phyloP scores from a whole-genome alignment of 2,888 invertebrate species.

The Fragum sueziense region DNA sequence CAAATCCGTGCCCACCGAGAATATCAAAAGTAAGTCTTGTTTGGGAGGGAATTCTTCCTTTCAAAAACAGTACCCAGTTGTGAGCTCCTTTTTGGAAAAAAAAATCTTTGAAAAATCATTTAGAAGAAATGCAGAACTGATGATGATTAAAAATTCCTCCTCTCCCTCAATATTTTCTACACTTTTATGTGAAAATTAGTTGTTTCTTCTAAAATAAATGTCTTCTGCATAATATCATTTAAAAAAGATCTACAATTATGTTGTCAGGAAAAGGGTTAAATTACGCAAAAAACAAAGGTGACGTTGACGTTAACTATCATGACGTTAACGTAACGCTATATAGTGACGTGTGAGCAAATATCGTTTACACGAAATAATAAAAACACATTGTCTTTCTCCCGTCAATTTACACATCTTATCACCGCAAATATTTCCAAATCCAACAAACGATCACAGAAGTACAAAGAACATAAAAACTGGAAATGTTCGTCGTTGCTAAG shows the following conservation, averaged over 20 bases:
- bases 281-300: not conserved
- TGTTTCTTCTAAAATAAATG: too few relatives aligned
- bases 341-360: slow-evolving; percentile 14
- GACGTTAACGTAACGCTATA: not conserved
- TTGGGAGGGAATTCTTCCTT: too few relatives aligned
- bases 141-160: too few relatives aligned
- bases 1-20: not conserved
- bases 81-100: not conserved
- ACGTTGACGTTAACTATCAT: not conserved
- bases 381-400: not conserved
- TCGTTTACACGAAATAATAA: slow-evolving; percentile 19
- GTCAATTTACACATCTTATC: slow-evolving; percentile 5
- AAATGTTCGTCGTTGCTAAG: slow-evolving; percentile 55
- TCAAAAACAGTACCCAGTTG: too few relatives aligned
- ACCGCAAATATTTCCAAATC: slow-evolving; percentile 9
- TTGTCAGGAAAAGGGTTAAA: not conserved
- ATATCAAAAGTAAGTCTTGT: not conserved
- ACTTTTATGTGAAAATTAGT: too few relatives aligned
- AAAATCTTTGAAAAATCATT: not conserved
- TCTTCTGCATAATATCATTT: too few relatives aligned
- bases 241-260: too few relatives aligned
- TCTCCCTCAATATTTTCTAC: too few relatives aligned
- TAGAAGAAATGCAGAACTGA: too few relatives aligned
- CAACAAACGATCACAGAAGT: slow-evolving; percentile 35
- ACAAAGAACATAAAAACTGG: slow-evolving; percentile 26